Base-by-base conservation (phyloP, 2,888 invertebrate species). In the Deladenus siricidicola region DNA sequence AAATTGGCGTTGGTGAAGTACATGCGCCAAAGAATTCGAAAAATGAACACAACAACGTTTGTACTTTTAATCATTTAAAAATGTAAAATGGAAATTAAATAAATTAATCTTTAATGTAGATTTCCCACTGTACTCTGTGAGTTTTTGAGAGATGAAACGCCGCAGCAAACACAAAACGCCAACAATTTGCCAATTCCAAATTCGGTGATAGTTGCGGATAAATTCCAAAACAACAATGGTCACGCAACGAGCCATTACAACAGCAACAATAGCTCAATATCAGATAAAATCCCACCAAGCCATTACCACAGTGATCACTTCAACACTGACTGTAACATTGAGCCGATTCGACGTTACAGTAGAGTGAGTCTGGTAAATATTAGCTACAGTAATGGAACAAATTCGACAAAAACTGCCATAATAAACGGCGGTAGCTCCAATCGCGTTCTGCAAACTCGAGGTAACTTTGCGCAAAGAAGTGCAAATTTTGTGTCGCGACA, bases 1-100 rank as follows among this genome's bases (percentile, higher is more conserved):
- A 78, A 79, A 62, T 60, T 78, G 45, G 75, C 78, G 10, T 50
- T 75, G 4, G 66, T 78, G 30, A 78, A 78, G 58, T 78, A 78
- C 58, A 73, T 78, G 73, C 63, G 72, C 24, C 75, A 76, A 56
- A 51, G 69, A 47, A 47, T 78, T 21, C 48, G 68, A 19, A 67
- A 30, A 34, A 53, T 24, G 23, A 28, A 50, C 3, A 26, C 39
- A 6, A 39, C 23, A 17, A 39, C 21, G 53, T 34, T 34, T 10
- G 14, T 34, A 10, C 14, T 10, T 10, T 34, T 34, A 10, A 10
- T 34, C 6, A 34, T 10, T 34, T 34, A 34, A 34, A 34, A 34
- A 6, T n/a, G n/a, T n/a, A n/a, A n/a, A n/a, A n/a, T n/a, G n/a
- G n/a, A n/a, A n/a, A n/a, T n/a, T n/a, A n/a, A n/a, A n/a, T n/a